These are phyloP conservation scores for Rhynchopsitta pachyrhyncha DNA, from an alignment of 2,113 vertebrate species.

Conservation along the genomic window DNA sequence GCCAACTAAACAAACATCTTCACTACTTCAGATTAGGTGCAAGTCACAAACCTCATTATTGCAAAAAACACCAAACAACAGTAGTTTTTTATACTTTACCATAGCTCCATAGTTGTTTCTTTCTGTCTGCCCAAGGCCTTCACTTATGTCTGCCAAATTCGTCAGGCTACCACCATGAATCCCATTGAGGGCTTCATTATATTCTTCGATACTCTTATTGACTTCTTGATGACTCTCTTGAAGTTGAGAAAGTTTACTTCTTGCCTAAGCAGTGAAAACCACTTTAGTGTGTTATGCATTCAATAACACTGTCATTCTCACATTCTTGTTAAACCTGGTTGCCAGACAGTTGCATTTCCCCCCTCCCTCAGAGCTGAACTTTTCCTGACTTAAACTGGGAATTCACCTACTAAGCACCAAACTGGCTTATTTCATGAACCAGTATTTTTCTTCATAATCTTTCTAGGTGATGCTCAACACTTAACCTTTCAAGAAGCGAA, in stretches of 20 bases:
- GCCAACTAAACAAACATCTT: not conserved
- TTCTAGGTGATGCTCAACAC: not conserved
- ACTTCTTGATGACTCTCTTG: constrained; percentile 90
- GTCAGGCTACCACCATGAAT: constrained; percentile 87
- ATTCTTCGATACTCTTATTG: constrained; percentile 86
- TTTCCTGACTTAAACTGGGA: not conserved
- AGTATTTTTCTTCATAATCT: not conserved
- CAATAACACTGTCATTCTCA: not conserved
- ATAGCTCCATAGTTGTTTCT: constrained; percentile 80
- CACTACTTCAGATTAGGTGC: not conserved
- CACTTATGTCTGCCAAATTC: constrained; percentile 88
- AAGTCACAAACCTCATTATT: not conserved
- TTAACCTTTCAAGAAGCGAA: not conserved
- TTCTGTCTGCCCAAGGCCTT: constrained; percentile 84
- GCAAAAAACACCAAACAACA: not conserved
- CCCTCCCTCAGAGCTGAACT: not conserved
- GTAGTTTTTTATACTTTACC: constrained; percentile 68
- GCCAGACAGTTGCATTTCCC: not conserved
- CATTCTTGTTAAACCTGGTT: not conserved
- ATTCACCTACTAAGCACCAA: not conserved
- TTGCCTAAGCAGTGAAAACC: constrained; percentile 76
- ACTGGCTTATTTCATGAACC: not conserved
- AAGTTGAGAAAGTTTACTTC: constrained; percentile 91
- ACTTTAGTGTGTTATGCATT: not conserved
- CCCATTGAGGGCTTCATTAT: constrained; percentile 85